Conservation (phyloP, 2,113 vertebrate genomes). For the Tupaia tana region DNA sequence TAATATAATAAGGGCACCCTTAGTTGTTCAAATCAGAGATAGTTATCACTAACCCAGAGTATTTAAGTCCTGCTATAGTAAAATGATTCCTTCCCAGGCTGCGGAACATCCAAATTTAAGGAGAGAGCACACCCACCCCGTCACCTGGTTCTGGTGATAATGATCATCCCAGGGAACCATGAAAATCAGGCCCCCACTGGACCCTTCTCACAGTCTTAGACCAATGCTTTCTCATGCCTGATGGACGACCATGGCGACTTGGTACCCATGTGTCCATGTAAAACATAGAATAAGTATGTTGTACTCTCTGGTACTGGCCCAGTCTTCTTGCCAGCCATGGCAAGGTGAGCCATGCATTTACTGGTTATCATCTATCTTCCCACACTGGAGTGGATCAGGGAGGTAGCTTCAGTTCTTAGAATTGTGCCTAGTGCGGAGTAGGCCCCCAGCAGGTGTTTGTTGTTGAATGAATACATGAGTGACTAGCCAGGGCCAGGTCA, state of each 20-base stretch:
- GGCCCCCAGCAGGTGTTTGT: background rate
- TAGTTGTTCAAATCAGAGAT: background rate
- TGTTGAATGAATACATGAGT: background rate
- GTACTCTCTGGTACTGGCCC: background rate
- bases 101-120: background rate
- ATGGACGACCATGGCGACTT: accelerated
- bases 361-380: too few species aligned
- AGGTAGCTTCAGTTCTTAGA: background rate
- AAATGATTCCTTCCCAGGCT: conserved; percentile 1
- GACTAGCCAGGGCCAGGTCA: background rate
- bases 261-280: background rate
- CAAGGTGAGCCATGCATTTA: background rate
- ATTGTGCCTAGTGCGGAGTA: background rate
- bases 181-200: background rate
- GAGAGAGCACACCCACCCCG: background rate
- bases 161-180: background rate
- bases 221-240: background rate
- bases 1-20: background rate
- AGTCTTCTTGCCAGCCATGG: background rate
- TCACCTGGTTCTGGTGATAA: background rate
- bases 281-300: background rate
- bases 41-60: background rate
- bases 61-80: background rate
- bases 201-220: background rate
- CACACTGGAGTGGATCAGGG: background rate